Evolutionary conservation across 2,888 invertebrate species (phyloP).

Genomic region (Melanophora roralis): DNA sequence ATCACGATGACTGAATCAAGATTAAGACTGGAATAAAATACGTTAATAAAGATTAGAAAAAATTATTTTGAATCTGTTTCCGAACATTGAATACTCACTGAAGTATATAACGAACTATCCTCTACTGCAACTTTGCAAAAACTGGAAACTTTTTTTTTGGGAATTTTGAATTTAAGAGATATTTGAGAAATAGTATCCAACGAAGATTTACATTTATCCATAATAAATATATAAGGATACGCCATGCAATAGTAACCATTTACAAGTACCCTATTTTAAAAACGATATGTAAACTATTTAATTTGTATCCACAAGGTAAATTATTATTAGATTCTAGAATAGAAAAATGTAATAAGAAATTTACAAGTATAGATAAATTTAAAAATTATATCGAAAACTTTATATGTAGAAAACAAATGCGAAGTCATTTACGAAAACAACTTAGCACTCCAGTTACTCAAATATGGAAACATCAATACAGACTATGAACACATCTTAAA

Average conservation of each 20-base stretch:
- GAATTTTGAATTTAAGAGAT: no score
- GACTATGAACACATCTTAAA: not conserved
- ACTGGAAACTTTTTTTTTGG: not conserved
- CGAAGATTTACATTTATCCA: no score
- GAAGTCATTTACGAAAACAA: not conserved
- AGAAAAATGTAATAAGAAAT: conserved; percentile 1
- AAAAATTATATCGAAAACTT: conserved; percentile 16
- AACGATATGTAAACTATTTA: conserved; percentile 10
- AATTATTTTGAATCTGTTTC: not conserved
- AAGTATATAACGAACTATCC: conserved; percentile 8
- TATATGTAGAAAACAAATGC: conserved; percentile 6
- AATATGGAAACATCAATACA: not conserved
- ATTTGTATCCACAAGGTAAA: conserved; percentile 4
- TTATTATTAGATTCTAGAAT: not conserved
- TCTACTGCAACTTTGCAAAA: conserved; percentile 1
- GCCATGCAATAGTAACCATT: no score
- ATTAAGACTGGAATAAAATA: conserved; percentile 6
- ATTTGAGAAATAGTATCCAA: no score
- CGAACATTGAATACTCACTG: conserved; percentile 1
- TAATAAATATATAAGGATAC: no score
- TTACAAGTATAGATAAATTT: conserved; percentile 8
- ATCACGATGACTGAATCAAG: not conserved
- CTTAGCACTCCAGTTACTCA: not conserved
- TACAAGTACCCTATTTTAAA: no score
- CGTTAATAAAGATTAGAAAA: conserved; percentile 4